Percentiles rank a stretch among this genome's conserved stretches.
phyloP scores from a whole-genome alignment of 2,113 vertebrate genomes.

The Apodemus speciosus region DNA sequence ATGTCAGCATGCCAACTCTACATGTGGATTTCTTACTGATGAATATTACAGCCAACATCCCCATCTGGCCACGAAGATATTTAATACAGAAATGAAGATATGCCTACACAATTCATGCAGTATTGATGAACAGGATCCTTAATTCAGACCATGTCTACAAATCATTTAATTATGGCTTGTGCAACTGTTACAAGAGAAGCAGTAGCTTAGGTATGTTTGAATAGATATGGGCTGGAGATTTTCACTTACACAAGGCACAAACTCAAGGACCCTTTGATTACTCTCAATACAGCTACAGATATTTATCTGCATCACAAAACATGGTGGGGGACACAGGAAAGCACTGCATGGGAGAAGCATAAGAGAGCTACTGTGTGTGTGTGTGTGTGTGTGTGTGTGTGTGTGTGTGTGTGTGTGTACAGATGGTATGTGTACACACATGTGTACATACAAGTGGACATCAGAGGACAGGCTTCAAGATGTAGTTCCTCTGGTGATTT shows the following conservation, averaged over 20 bases:
- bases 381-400: background rate
- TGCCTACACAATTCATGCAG: slow-evolving; percentile 72
- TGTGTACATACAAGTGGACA: background rate
- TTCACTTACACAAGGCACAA: background rate
- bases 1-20: slow-evolving; percentile 56
- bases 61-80: slow-evolving; percentile 78
- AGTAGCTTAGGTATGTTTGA: slow-evolving; percentile 44
- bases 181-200: slow-evolving; percentile 64
- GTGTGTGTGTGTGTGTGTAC: background rate
- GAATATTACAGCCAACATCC: slow-evolving; percentile 70
- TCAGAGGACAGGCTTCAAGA: background rate
- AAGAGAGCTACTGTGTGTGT: background rate
- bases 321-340: background rate
- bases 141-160: slow-evolving; percentile 71
- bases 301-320: background rate
- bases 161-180: slow-evolving; percentile 75
- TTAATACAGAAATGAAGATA: slow-evolving; percentile 68
- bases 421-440: background rate
- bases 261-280: background rate
- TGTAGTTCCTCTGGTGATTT: background rate
- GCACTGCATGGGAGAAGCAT: slow-evolving; percentile 44
- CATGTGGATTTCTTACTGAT: slow-evolving; percentile 74
- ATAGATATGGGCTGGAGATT: background rate
- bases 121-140: slow-evolving; percentile 69
- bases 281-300: background rate